Percentiles rank a stretch among this genome's conserved stretches.
Conservation (phyloP, 2,888 invertebrate genomes). For the Drosophila planitibia region DNA sequence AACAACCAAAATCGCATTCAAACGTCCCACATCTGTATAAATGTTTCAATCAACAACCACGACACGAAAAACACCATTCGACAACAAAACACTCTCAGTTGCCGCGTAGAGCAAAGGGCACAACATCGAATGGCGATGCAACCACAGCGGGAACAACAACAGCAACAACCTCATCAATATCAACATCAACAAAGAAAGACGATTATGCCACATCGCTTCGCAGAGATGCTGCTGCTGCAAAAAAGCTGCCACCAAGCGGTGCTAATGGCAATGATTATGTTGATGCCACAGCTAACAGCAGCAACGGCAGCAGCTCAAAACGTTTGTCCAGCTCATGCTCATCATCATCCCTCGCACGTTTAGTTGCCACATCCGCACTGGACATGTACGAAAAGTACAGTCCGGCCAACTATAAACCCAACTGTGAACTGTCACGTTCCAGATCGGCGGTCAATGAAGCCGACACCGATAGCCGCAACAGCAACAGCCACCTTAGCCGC, state of each 20-base stretch:
- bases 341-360: slow-evolving; percentile 86
- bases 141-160: slow-evolving; percentile 28
- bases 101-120: slow-evolving; percentile 63
- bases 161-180: slow-evolving; percentile 20
- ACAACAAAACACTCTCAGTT: slow-evolving; percentile 56
- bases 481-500: slow-evolving; percentile 24
- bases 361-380: slow-evolving; percentile 88
- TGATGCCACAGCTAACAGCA: slow-evolving; percentile 49
- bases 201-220: slow-evolving; percentile 49
- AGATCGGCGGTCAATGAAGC: slow-evolving; percentile 84
- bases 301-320: slow-evolving; percentile 59
- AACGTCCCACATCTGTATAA: slow-evolving; percentile 57
- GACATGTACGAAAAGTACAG: slow-evolving; percentile 92
- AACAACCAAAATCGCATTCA: slow-evolving; percentile 38
- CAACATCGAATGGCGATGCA: slow-evolving; percentile 39
- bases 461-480: slow-evolving; percentile 33
- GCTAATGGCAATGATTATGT: slow-evolving; percentile 37
- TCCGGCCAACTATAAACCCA: slow-evolving; percentile 90
- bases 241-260: slow-evolving; percentile 64
- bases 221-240: slow-evolving; percentile 47
- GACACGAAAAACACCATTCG: slow-evolving; percentile 47
- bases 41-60: slow-evolving; percentile 44
- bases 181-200: slow-evolving; percentile 51
- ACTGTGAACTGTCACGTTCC: slow-evolving; percentile 86
- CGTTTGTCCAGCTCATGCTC: slow-evolving; percentile 83